A percentile compares a stretch with the other conserved stretches of the same genome.
Conservation (phyloP, 2,888 invertebrate species). For the Leuctra nigra region DNA sequence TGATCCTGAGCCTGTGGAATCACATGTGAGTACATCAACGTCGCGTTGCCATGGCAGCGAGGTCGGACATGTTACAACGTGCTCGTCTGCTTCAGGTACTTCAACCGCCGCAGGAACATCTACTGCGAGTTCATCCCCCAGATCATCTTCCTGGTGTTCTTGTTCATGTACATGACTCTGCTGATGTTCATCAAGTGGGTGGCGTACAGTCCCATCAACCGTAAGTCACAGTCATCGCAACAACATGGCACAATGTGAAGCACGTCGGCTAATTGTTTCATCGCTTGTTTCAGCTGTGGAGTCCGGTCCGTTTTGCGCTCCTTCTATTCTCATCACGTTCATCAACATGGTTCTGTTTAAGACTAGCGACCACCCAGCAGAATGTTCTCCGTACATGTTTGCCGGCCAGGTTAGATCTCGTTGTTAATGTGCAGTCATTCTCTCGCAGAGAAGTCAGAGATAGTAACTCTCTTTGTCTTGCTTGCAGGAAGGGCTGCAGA, state of each 20-base stretch:
- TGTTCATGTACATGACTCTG: constrained; percentile 94
- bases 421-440: neutral
- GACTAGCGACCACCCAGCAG: constrained; percentile 38
- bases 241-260: too few relatives aligned
- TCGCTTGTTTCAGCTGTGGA: constrained; percentile 36
- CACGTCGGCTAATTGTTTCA: too few relatives aligned
- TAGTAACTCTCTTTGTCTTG: neutral
- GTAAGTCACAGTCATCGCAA: too few relatives aligned
- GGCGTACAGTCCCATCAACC: constrained; percentile 50
- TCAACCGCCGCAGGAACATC: constrained; percentile 73
- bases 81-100: constrained; percentile 51
- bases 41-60: neutral
- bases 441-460: neutral
- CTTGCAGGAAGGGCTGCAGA: constrained; percentile 66
- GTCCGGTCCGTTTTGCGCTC: constrained; percentile 64
- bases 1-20: constrained; percentile 79
- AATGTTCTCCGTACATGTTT: constrained; percentile 44
- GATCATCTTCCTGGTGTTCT: constrained; percentile 77
- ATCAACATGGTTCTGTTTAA: constrained; percentile 98
- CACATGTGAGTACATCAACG: constrained; percentile 50
- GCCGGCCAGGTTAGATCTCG: constrained; percentile 33
- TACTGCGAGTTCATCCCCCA: constrained; percentile 94
- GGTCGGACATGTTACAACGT: neutral
- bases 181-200: constrained; percentile 97
- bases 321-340: constrained; percentile 93